Evolutionary conservation across 2,888 invertebrate species (phyloP), one percentile per base, ranked within the genome.

Genomic region (Halictus quadricinctus): DNA sequence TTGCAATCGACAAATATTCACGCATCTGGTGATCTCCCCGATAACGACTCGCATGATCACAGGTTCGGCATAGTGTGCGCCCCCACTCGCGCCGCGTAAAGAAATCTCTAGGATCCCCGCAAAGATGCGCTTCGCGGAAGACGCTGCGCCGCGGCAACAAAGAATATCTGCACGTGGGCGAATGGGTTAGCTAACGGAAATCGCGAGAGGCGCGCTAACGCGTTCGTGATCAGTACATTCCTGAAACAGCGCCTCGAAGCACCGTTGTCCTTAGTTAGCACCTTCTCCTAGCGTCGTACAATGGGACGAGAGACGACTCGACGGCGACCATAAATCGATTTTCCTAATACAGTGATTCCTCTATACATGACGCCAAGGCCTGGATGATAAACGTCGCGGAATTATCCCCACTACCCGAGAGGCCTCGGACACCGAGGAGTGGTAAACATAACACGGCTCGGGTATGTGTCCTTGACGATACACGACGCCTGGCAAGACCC

Each of bases 111-210:
- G 46, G 80, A 10, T 36, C 50, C 21, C 41, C 60, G 25, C 48
- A 70, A n/a, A 66, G 69, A 70, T 70, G 36, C 66, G 50, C 72
- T 25, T 29, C 72, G n/a, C 36, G 81, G 54, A 36, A 72, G 80
- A 75, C 18, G 29, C 46, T 25, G 60, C 60, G 25, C 54, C n/a
- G 64, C 50, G 60, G 48, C 80, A 73, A 66, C 81, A 76, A 83
- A 81, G 86, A 76, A 72, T 81, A 88, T 41, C 58, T 72, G 80
- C 69, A 88, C 78, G 81, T 84, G 87, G 84, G 87, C 75, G 87
- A 83, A 84, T 81, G 80, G 83, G 83, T 85, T 88, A 73, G 83
- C 84, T 80, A 85, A 84, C 87, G 86, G 87, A 90, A 87, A 89
- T 89, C 80, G 78, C 83, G 76, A 73, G 84, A 78, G 84, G 80